Base-by-base conservation (phyloP, 2,888 invertebrate species). In the Candidula unifasciata region DNA sequence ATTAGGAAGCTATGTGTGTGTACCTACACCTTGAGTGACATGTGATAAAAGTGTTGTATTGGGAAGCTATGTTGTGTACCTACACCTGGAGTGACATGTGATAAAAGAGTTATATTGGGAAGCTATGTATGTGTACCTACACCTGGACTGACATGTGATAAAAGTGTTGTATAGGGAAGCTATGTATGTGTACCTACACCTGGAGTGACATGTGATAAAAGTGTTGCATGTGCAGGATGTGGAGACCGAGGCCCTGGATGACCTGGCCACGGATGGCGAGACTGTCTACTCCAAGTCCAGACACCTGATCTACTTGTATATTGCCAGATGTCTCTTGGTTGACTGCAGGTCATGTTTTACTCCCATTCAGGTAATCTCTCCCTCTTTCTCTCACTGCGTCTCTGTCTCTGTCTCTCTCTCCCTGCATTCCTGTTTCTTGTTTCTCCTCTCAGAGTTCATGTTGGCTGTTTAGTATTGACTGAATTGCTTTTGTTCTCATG, bases 221-320 rank as follows among this genome's bases (percentile, higher is more conserved):
- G 16, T 33, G 1, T 54, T 35, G 33, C 60, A 73, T 76, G 78
- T 86, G 33, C 85, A 90, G 89, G 83, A 71, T 37, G 44, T 89
- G 2, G 81, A 86, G 54, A 83, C 85, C 2, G 78, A 83, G 24
- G 77, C 90, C 3, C 74, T 88, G 69, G 77, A 85, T 27, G 88
- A 87, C 33, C 86, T 94, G 54, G 86, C 87, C 82, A 85, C 90
- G n/a, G 92, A 93, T 87, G 93, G 93, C 8, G 93, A 93, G 80
- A 87, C 90, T 16, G 88, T 91, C 2, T 92, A 92, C 81, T 76
- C 85, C 52, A 87, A 91, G 64, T 84, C 91, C 10, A 83, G 80
- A 27, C 88, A 88, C 90, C 95, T 96, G 10, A 95, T 94, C 85
- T 93, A 95, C 33, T 90, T 95, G 60, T 90, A 92, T 57, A 83